phyloP scores from a whole-genome alignment of 2,888 invertebrate species.

The Dastarcus helophoroides region DNA sequence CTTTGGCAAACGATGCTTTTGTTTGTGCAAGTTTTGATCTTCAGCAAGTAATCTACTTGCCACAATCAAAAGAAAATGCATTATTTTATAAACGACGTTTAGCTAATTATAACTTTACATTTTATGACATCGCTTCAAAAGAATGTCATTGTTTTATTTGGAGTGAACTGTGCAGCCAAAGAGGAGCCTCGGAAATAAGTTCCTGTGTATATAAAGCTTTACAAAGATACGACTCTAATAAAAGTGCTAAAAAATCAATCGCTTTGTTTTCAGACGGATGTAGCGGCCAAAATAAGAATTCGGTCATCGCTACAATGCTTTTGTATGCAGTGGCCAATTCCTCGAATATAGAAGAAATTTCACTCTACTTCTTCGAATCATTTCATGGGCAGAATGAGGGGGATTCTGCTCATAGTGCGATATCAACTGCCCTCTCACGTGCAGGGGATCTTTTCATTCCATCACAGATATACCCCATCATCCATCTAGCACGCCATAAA shows the following conservation, averaged over 20 bases:
- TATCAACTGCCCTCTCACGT: too few relatives aligned
- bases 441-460: too few relatives aligned
- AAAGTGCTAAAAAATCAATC: constrained; percentile 5
- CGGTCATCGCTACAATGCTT: constrained; percentile 10
- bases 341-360: constrained; percentile 3
- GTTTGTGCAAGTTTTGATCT: constrained; percentile 9
- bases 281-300: constrained; percentile 13
- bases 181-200: constrained; percentile 13
- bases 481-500: too few relatives aligned
- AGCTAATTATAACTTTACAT: constrained; percentile 11
- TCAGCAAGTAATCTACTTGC: constrained; percentile 11
- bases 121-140: constrained; percentile 8
- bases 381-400: constrained; percentile 9
- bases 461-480: too few relatives aligned
- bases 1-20: constrained; percentile 1
- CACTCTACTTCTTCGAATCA: constrained; percentile 6
- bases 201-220: constrained; percentile 4
- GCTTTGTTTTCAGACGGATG: constrained; percentile 12
- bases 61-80: constrained; percentile 13
- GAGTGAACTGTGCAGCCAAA: constrained; percentile 12
- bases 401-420: constrained; percentile 6
- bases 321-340: constrained; percentile 2
- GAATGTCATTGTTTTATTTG: constrained; percentile 13
- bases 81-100: constrained; percentile 14
- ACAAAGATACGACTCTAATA: constrained; percentile 6